Evolutionary conservation across 1,140 invertebrate species (phyloP).

Genomic region (Drosophila ananassae): DNA sequence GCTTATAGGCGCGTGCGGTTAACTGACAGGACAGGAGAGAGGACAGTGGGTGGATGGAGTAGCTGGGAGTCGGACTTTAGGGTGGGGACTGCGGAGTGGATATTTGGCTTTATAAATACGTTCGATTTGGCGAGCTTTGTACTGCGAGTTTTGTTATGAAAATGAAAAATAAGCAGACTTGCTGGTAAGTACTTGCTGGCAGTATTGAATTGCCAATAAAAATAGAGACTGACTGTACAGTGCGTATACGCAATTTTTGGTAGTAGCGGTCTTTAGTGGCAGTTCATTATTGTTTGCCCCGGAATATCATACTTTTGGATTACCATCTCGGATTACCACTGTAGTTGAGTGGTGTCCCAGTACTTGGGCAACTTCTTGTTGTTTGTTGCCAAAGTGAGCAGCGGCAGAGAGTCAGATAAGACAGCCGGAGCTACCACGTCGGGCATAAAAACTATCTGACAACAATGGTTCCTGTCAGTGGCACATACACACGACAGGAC

Average conservation of each 20-base stretch:
- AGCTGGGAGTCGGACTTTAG: not conserved
- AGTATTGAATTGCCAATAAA: too few relatives aligned
- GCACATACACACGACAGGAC: slow-evolving; percentile 6
- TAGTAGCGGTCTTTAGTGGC: not conserved
- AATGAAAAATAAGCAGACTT: not conserved
- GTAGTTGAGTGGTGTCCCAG: slow-evolving; percentile 14
- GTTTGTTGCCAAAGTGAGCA: slow-evolving; percentile 53
- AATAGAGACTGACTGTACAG: not conserved
- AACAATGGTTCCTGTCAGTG: slow-evolving; percentile 53
- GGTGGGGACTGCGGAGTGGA: not conserved
- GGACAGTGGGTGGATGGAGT: not conserved
- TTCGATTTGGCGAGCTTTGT: not conserved
- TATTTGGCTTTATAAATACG: not conserved
- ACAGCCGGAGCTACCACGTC: slow-evolving; percentile 3
- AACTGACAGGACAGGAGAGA: slow-evolving; percentile 32
- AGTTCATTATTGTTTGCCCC: not conserved
- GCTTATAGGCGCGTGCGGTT: slow-evolving; percentile 50
- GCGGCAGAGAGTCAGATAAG: slow-evolving; percentile 43
- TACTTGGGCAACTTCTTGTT: slow-evolving; percentile 55
- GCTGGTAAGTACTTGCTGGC: too few relatives aligned
- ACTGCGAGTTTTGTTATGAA: not conserved
- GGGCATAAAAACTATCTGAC: slow-evolving; percentile 39
- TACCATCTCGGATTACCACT: slow-evolving; percentile 30
- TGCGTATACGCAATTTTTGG: not conserved
- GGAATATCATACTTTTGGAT: not conserved